These are phyloP conservation scores for Hafferia zeledoni DNA, from an alignment of 2,797 vertebrate species.

Conservation along the genomic window DNA sequence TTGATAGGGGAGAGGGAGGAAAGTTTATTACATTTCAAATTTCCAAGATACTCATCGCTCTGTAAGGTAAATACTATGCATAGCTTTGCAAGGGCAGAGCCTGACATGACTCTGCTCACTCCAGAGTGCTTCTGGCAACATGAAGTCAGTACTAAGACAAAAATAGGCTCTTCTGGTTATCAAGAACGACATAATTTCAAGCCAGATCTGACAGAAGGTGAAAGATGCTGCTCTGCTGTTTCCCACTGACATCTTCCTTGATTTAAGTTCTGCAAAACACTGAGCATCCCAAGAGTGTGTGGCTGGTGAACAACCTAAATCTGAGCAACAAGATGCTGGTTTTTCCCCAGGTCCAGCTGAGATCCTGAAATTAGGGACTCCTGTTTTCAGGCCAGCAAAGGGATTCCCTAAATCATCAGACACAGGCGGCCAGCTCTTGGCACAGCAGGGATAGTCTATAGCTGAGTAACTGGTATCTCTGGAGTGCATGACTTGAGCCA, in stretches of 20 bases:
- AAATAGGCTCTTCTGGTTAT: background rate
- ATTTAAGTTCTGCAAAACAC: background rate
- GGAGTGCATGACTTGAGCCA: background rate
- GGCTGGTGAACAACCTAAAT: background rate
- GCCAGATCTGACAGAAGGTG: background rate
- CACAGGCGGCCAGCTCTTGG: background rate
- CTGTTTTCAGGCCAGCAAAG: background rate
- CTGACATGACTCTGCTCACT: background rate
- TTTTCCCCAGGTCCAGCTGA: background rate
- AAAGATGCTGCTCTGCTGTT: background rate
- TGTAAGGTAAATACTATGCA: background rate
- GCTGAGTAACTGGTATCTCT: background rate
- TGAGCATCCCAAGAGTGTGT: background rate
- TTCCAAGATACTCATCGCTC: background rate
- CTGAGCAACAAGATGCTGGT: fast-evolving
- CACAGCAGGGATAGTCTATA: background rate
- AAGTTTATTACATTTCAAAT: background rate
- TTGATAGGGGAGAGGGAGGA: background rate
- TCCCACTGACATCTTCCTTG: background rate
- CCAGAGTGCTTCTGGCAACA: background rate
- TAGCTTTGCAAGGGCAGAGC: background rate
- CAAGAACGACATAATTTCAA: background rate
- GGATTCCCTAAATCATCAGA: background rate
- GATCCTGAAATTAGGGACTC: background rate
- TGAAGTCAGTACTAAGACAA: background rate